A percentile compares a stretch with the other conserved stretches of the same genome.
Evolutionary conservation across 1,140 invertebrate genomes (phyloP).

Genomic region (Stenopsyche tienmushanensis): DNA sequence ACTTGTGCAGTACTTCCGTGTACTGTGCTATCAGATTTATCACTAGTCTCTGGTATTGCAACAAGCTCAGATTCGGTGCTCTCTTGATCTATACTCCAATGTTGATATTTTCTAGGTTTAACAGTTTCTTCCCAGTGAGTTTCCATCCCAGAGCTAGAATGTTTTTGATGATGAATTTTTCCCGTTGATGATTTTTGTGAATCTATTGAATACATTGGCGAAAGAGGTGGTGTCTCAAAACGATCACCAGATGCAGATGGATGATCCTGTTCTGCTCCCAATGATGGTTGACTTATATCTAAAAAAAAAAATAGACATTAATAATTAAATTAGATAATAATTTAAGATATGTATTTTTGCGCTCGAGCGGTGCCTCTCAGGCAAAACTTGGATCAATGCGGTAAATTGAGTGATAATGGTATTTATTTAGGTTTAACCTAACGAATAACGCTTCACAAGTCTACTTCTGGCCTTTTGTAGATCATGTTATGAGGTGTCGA

Average conservation of each 20-base stretch:
- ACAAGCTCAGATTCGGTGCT: constrained; percentile 84
- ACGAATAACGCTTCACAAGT: too few relatives aligned
- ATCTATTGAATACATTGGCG: constrained; percentile 55
- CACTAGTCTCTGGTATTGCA: constrained; percentile 80
- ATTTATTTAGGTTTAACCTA: too few relatives aligned
- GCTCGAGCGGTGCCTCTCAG: too few relatives aligned
- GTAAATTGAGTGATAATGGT: too few relatives aligned
- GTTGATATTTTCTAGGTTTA: constrained; percentile 56
- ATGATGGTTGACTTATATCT: constrained; percentile 75
- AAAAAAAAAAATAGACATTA: constrained; percentile 34
- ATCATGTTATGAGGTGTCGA: too few relatives aligned
- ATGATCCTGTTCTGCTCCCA: constrained; percentile 66
- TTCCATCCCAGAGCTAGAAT: constrained; percentile 62
- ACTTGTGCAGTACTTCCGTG: constrained; percentile 70
- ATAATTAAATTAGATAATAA: not conserved
- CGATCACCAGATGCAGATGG: constrained; percentile 43
- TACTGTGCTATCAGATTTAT: constrained; percentile 78
- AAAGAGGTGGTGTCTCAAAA: constrained; percentile 55
- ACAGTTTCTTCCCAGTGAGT: constrained; percentile 69
- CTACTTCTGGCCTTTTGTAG: too few relatives aligned
- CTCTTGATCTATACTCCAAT: constrained; percentile 76
- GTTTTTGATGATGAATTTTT: constrained; percentile 46
- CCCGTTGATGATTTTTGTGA: constrained; percentile 46
- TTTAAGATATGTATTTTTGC: not conserved
- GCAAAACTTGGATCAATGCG: too few relatives aligned